Percentiles rank a stretch among this genome's conserved stretches.
Conservation (phyloP, 2,113 vertebrate genomes). For the Eretmochelys imbricata region DNA sequence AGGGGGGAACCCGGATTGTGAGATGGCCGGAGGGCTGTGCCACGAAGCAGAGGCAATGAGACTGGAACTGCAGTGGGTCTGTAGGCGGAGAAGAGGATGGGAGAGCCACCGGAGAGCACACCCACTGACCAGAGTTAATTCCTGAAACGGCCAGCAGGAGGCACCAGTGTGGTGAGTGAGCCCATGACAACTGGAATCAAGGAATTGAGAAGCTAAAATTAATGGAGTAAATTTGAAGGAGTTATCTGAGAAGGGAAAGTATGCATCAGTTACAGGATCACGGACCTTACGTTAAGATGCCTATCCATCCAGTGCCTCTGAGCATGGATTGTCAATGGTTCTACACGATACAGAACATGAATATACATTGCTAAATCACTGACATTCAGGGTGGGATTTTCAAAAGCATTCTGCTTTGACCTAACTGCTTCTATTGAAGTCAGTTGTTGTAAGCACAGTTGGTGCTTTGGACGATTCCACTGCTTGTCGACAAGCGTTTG, state of each 20-base stretch:
- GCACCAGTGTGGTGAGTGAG: too few species aligned
- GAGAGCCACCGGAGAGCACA: too few species aligned
- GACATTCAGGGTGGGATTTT: background rate
- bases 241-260: background rate
- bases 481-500: background rate
- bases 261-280: background rate
- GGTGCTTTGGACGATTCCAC: background rate
- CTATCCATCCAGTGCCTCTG: background rate
- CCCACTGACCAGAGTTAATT: too few species aligned
- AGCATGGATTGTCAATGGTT: background rate
- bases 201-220: background rate
- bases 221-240: background rate
- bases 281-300: background rate
- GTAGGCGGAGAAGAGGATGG: too few species aligned
- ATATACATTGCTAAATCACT: background rate
- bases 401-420: background rate
- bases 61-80: too few species aligned
- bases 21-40: too few species aligned
- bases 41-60: too few species aligned
- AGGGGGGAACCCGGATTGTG: too few species aligned
- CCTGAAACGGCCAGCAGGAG: too few species aligned
- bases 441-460: background rate
- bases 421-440: background rate
- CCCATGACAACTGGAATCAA: background rate
- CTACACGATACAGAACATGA: background rate